Base-by-base conservation (phyloP, 1,140 invertebrate genomes). In the Bombus polaris region DNA sequence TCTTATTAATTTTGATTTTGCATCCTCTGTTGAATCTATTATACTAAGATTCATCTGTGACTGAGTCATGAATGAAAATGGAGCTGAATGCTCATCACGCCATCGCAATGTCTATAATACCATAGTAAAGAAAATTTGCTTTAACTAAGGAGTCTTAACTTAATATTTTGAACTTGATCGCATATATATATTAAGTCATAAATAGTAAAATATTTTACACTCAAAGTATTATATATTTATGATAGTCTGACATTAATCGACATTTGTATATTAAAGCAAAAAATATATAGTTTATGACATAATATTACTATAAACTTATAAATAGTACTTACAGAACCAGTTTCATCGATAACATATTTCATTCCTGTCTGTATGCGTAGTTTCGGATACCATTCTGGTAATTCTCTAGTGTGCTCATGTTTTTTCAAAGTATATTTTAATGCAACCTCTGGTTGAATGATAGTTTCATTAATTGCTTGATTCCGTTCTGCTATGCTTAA, bases 1-100 rank as follows among this genome's bases (percentile, higher is more conserved):
- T 59, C 82, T 88, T 35, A 91, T 86, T 28, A 85, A 87, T 44
- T 93, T 92, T 1, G 86, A 78, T 35, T 88, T 92, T 22, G 35
- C 59, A 82, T 92, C 91, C 37, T 90, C 90, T 1, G 76, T 83
- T 39, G 89, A 90, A 87, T 93, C 94, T 57, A 96, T 94, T 66
- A 96, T 92, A 87, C 95, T 96, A 2, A 98, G 93, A 94, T 98
- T 97, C 88, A 97, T 96, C 92, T 98, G 97, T 47, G 97, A 98
- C 90, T 96, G 96, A 1, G 97, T 98, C 94, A 97, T 97, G 94
- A 97, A 98, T 1, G 97, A 96, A 94, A 98, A 98, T 35, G 97
- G 97, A 62, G 96, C 97, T 1, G 97, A 97, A 92, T 98, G 97
- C 92, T 98, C 97, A 93, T 98, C 97, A 87, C 96, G 95, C 95